Base-by-base conservation (phyloP, 2,113 vertebrate genomes). In the Hippocampus mohnikei region DNA sequence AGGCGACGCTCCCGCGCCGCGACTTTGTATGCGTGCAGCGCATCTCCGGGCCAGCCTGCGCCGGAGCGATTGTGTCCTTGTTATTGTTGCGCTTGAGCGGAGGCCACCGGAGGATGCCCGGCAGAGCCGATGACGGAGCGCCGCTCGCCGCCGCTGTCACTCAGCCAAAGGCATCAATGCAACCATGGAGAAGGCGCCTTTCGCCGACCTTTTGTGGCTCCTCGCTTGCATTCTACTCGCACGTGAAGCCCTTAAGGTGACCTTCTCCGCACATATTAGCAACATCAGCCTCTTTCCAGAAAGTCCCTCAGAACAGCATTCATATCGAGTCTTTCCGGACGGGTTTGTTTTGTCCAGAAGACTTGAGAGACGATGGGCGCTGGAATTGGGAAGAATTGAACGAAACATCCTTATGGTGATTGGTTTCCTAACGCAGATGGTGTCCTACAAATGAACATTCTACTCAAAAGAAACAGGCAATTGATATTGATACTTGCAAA, bases 1-100 rank as follows among this genome's bases (percentile, higher is more conserved):
- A 27, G 41, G 64, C 70, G 27, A 67, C 27, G 40, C 46, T 66
- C 2, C 16, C 44, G 29, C 18, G 29, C 33, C 27, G 37, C 7
- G 62, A 53, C 64, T 73, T 69, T 78, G 56, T 72, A 67, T 81
- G 74, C 61, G 44, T 65, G 42, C n/a, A 50, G 52, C 66, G 58
- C 56, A 21, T 70, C 66, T 58, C 48, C 16, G 59, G 74, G 63
- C 42, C 66, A 65, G 81, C 70, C 77, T 84, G 83, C 65, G 71
- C 61, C 69, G 68, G 37, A 78, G 76, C 52, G 76, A 87, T 90
- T 88, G 88, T 78, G 90, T 92, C 89, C 85, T 87, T 74, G 90
- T 88, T 90, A 82, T 87, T 66, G 90, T 89, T 78, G 70, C 37
- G 69, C 86, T 88, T 80, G 77, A 91, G 84, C 60, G 76, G 74